phyloP scores from a whole-genome alignment of 2,797 vertebrate species.

The Distichodus sexfasciatus region DNA sequence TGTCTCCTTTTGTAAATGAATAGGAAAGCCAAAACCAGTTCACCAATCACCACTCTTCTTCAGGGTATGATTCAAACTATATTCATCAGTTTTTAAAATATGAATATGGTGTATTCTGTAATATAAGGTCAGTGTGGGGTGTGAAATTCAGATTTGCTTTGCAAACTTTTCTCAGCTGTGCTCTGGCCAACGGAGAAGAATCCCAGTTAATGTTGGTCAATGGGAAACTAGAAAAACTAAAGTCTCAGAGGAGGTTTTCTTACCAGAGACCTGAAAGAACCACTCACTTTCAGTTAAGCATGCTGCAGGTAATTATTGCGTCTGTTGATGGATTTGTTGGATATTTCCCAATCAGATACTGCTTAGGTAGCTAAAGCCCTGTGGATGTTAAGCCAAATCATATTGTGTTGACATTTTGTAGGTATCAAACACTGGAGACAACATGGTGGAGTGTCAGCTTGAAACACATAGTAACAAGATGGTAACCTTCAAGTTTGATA shows the following conservation, averaged over 20 bases:
- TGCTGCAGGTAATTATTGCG: conserved; percentile 79
- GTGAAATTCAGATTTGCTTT: neutral
- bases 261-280: conserved; percentile 80
- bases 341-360: neutral
- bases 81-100: conserved; percentile 1
- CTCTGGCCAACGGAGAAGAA: conserved; percentile 69
- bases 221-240: conserved; percentile 81
- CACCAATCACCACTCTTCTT: conserved; percentile 65
- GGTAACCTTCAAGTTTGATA: conserved; percentile 96
- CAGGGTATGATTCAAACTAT: conserved; percentile 63
- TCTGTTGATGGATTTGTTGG: neutral
- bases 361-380: neutral
- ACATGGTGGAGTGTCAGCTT: conserved; percentile 93
- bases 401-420: conserved; percentile 51
- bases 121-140: neutral
- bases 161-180: conserved; percentile 56
- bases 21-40: conserved; percentile 68
- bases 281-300: conserved; percentile 86
- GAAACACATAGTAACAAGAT: conserved; percentile 96
- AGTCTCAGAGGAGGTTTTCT: conserved; percentile 80
- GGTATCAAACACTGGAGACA: conserved; percentile 89
- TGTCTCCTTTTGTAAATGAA: conserved; percentile 39
- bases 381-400: too few relatives aligned
- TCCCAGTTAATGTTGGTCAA: conserved; percentile 66
- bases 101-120: neutral